phyloP scores from a whole-genome alignment of 2,113 vertebrate species.

The Corythoichthys intestinalis region DNA sequence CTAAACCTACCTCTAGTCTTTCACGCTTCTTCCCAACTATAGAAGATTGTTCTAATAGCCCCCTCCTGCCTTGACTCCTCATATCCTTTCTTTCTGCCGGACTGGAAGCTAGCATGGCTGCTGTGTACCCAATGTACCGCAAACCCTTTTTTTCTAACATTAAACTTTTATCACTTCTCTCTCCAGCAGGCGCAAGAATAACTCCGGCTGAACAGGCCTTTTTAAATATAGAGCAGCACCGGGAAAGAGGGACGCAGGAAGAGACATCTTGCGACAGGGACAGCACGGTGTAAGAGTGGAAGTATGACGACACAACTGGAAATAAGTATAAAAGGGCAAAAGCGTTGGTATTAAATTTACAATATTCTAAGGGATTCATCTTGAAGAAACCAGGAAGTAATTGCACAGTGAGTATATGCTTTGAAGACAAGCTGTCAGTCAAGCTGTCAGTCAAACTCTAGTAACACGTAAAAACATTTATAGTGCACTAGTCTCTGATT shows the following conservation, averaged over 20 bases:
- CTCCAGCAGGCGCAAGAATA: slow-evolving; percentile 72
- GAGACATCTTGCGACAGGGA: slow-evolving; percentile 22
- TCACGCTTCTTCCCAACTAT: slow-evolving; percentile 5
- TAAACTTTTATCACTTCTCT: slow-evolving; percentile 74
- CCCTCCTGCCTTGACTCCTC: slow-evolving; percentile 3
- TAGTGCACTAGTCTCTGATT: too few relatives aligned
- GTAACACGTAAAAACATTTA: neutral
- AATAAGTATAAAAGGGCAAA: neutral
- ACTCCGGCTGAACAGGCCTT: slow-evolving; percentile 68
- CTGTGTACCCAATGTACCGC: slow-evolving; percentile 63
- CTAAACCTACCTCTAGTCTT: neutral
- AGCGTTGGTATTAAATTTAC: neutral
- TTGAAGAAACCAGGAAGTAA: slow-evolving; percentile 8
- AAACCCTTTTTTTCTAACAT: slow-evolving; percentile 65
- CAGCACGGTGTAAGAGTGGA: slow-evolving; percentile 3
- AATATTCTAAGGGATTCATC: slow-evolving; percentile 44
- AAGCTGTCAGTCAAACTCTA: neutral
- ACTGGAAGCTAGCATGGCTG: slow-evolving; percentile 42
- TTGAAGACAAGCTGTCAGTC: slow-evolving; percentile 14
- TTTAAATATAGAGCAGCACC: slow-evolving; percentile 75
- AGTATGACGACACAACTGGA: neutral
- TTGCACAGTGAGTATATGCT: neutral
- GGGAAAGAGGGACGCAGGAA: slow-evolving; percentile 43
- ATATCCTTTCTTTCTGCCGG: slow-evolving; percentile 27
- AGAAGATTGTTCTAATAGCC: slow-evolving; percentile 8